Conservation (phyloP, 1,140 invertebrate genomes). For the Psix sp. region DNA sequence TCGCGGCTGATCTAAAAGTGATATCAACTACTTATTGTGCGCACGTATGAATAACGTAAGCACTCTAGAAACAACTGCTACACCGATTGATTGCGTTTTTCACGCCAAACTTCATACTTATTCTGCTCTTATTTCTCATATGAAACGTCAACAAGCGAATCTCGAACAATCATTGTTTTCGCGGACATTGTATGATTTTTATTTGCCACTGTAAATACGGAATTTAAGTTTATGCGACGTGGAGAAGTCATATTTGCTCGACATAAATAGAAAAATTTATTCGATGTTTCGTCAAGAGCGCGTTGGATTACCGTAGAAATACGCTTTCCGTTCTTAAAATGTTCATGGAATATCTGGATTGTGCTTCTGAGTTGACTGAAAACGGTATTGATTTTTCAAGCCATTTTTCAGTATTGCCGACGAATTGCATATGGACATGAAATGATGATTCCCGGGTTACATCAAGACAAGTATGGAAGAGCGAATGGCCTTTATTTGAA, state of each 20-base stretch:
- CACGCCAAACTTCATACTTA: too few species aligned
- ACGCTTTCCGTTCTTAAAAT: conserved; percentile 36
- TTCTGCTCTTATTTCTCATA: too few species aligned
- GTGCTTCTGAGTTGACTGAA: conserved; percentile 30
- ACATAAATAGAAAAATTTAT: conserved; percentile 28
- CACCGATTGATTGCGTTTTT: too few species aligned
- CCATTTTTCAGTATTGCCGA: conserved; percentile 23
- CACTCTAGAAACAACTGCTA: too few species aligned
- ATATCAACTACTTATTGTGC: conserved; percentile 40
- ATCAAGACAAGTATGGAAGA: conserved; percentile 9
- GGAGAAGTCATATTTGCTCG: conserved; percentile 25
- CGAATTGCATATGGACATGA: conserved; percentile 25
- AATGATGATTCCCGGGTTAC: conserved; percentile 6
- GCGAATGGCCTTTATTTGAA: background rate
- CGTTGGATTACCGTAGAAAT: conserved; percentile 28
- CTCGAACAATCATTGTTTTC: background rate
- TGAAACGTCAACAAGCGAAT: too few species aligned
- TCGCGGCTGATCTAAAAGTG: conserved; percentile 46
- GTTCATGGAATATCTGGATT: conserved; percentile 39
- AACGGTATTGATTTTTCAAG: conserved; percentile 38
- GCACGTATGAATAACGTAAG: too few species aligned
- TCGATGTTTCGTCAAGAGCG: conserved; percentile 28
- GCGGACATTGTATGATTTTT: background rate
- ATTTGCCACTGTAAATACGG: background rate
- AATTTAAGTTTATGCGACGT: background rate